Percentiles rank a stretch among this genome's conserved stretches.
Conservation (phyloP, 2,888 invertebrate species). For the Limnephilus rhombicus region DNA sequence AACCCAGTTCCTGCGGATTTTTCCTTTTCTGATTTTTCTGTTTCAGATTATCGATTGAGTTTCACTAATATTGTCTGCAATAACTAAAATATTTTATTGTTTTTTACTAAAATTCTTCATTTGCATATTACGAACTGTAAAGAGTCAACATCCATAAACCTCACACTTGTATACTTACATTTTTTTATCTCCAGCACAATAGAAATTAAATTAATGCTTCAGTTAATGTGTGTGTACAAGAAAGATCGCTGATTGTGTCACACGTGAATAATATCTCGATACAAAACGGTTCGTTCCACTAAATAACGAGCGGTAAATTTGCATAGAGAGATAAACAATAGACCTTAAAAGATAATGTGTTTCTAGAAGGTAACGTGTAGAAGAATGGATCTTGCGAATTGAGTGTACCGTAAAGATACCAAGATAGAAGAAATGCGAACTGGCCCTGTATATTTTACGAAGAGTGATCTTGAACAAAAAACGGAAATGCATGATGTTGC, state of each 20-base stretch:
- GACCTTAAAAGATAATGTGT: constrained; percentile 53
- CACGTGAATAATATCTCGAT: constrained; percentile 29
- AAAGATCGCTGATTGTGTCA: constrained; percentile 32
- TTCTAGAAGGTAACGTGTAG: constrained; percentile 31
- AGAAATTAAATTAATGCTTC: constrained; percentile 19
- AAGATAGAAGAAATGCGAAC: neutral
- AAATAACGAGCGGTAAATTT: constrained; percentile 47
- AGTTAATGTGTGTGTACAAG: constrained; percentile 33
- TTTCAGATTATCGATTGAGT: too few relatives aligned
- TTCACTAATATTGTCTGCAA: too few relatives aligned
- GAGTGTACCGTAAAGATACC: neutral
- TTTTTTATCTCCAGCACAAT: constrained; percentile 19
- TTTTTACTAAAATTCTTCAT: neutral
- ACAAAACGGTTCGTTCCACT: constrained; percentile 46
- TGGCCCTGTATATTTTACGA: neutral
- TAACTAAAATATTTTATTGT: too few relatives aligned
- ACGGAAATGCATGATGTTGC: neutral
- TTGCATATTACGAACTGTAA: neutral
- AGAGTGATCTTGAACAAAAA: neutral
- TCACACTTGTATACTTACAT: neutral
- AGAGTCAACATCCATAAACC: neutral
- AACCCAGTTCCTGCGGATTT: too few relatives aligned
- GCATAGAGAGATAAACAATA: constrained; percentile 58
- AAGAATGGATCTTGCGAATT: constrained; percentile 39
- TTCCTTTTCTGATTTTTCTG: too few relatives aligned